Base-by-base conservation (phyloP, 2,888 invertebrate genomes). In the Uloborus plumipes region DNA sequence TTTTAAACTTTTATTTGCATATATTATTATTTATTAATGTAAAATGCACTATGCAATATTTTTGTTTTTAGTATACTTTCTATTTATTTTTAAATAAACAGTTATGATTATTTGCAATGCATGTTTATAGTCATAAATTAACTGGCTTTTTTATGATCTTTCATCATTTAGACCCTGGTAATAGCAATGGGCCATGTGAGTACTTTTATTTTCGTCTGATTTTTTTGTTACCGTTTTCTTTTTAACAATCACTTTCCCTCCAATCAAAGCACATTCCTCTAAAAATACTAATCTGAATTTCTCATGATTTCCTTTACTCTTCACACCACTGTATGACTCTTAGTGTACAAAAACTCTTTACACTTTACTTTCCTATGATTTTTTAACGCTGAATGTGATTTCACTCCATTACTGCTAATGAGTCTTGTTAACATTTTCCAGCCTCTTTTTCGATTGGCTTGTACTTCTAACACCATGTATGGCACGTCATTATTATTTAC, bases 111-210 rank as follows among this genome's bases (percentile, higher is more conserved):
- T 80, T 80, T 80, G 69, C 66, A 62, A 39, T 74, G 80, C 80
- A 74, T 66, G 79, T 79, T n/a, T 58, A 26, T 61, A 66, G 61
- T 67, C 73, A 79, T 64, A 66, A 50, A 82, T 76, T 82, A 82
- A 82, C 75, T 77, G 72, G 67, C 76, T 83, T 77, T 81, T 77
- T 83, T 83, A 72, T 83, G 69, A 73, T 83, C 72, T 76, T 77
- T 69, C 64, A 77, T 72, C 58, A 77, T 83, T 81, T 84, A 94
- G 94, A 94, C 91, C 93, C 93, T 90, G 94, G 93, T 92, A 93
- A 93, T 93, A 93, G 93, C 92, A 94, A 93, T 92, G 94, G 93
- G 91, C 94, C 94, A 91, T 94, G 94, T 94, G 93, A 94, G 94
- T 94, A 94, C 93, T 70, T 74, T 80, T 74, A 74, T 80, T 80